These are phyloP conservation scores for Mastomys coucha DNA, from an alignment of 2,113 vertebrate species.

Conservation along the genomic window DNA sequence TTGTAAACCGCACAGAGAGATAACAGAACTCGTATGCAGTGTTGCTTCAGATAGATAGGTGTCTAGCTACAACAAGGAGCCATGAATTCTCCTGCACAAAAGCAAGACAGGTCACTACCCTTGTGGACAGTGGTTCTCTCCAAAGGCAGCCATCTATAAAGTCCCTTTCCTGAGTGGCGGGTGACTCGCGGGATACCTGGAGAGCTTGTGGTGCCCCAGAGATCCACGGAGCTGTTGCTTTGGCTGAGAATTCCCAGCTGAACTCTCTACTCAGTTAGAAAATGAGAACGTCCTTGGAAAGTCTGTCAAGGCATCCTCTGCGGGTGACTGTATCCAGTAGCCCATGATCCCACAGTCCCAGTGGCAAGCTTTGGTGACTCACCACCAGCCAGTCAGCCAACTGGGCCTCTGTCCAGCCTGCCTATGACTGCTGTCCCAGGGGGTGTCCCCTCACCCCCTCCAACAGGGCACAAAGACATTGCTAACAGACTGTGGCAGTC, in stretches of 20 bases:
- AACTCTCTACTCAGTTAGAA: slow-evolving; percentile 28
- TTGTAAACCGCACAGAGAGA: not conserved
- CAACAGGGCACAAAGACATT: slow-evolving; percentile 72
- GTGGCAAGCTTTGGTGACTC: not conserved
- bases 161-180: not conserved
- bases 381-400: not conserved
- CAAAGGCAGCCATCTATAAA: not conserved
- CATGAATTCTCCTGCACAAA: not conserved
- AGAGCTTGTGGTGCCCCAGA: not conserved
- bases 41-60: not conserved
- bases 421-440: slow-evolving; percentile 15
- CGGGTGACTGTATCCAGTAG: not conserved
- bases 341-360: not conserved
- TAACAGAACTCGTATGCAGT: rapidly evolving
- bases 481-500: slow-evolving; percentile 82
- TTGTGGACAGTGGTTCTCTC: not conserved
- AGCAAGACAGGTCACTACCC: not conserved
- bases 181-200: slow-evolving; percentile 15
- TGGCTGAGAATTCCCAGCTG: not conserved
- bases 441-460: slow-evolving; percentile 27
- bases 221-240: not conserved
- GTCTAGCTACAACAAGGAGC: not conserved
- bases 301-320: not conserved
- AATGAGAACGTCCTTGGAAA: slow-evolving; percentile 52
- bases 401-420: slow-evolving; percentile 29